phyloP scores from a whole-genome alignment of 2,797 vertebrate genomes.

The Micromesistius poutassou region DNA sequence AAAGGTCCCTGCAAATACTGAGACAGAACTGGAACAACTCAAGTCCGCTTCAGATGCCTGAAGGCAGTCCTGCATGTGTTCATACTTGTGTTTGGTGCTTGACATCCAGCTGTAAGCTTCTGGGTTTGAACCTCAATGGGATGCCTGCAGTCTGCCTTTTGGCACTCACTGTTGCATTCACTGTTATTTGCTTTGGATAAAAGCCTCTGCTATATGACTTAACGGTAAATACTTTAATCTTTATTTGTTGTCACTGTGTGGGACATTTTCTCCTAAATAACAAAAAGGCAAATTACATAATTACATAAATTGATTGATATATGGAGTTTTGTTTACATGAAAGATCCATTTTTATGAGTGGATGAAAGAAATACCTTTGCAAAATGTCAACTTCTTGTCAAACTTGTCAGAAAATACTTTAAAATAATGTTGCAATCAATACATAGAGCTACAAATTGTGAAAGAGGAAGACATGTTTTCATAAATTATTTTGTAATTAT shows the following conservation, averaged over 20 bases:
- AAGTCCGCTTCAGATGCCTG: conserved; percentile 70
- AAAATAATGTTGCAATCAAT: background rate
- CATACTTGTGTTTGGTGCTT: background rate
- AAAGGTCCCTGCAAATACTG: background rate
- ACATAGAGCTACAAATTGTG: background rate
- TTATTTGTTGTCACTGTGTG: too few relatives aligned
- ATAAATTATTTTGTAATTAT: background rate
- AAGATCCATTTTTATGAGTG: background rate
- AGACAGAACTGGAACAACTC: conserved; percentile 82
- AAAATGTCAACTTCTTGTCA: too few relatives aligned
- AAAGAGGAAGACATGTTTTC: background rate
- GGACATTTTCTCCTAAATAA: background rate
- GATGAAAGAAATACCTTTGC: too few relatives aligned
- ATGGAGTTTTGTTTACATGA: background rate
- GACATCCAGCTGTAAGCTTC: background rate
- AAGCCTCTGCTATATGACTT: too few relatives aligned
- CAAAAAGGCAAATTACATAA: background rate
- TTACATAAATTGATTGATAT: background rate
- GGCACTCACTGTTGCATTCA: too few relatives aligned
- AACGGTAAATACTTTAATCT: too few relatives aligned
- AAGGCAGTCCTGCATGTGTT: conserved; percentile 23
- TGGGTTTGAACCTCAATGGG: too few relatives aligned
- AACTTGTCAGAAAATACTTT: background rate
- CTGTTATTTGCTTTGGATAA: too few relatives aligned
- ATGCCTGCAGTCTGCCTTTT: too few relatives aligned